These are phyloP conservation scores for Gephyroberyx darwinii DNA, from an alignment of 2,797 vertebrate species.

Conservation along the genomic window DNA sequence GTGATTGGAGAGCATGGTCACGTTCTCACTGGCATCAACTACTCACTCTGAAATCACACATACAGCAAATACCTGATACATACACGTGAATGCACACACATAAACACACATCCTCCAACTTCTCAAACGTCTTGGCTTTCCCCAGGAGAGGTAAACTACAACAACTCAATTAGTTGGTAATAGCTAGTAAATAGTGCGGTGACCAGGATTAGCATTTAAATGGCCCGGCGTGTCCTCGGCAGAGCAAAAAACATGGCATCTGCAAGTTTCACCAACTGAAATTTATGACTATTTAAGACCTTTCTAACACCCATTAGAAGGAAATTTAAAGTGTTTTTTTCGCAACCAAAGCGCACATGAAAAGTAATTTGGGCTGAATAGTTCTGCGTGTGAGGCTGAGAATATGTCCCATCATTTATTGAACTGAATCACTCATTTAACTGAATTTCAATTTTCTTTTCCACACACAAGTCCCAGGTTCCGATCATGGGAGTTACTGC, in stretches of 20 bases:
- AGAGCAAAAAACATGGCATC: constrained; percentile 26
- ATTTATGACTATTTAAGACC: constrained; percentile 19
- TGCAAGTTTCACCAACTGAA: constrained; percentile 28
- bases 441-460: neutral
- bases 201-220: constrained; percentile 69
- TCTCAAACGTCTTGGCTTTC: constrained; percentile 8
- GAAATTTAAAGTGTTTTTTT: neutral
- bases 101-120: neutral
- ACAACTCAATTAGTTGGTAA: constrained; percentile 64
- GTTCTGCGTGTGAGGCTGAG: neutral
- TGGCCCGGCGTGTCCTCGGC: constrained; percentile 41
- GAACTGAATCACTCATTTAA: neutral
- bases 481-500: neutral
- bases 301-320: neutral
- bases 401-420: neutral
- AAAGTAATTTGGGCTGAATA: neutral
- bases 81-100: neutral
- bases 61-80: neutral
- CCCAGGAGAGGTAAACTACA: constrained; percentile 22
- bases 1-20: too few species aligned
- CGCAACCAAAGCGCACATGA: neutral
- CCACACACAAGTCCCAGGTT: neutral
- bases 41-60: neutral
- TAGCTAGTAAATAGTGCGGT: constrained; percentile 55
- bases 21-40: too few species aligned